Percentiles rank a stretch among this genome's conserved stretches.
phyloP scores from a whole-genome alignment of 2,888 invertebrate genomes.

The Drosophila barbarae region DNA sequence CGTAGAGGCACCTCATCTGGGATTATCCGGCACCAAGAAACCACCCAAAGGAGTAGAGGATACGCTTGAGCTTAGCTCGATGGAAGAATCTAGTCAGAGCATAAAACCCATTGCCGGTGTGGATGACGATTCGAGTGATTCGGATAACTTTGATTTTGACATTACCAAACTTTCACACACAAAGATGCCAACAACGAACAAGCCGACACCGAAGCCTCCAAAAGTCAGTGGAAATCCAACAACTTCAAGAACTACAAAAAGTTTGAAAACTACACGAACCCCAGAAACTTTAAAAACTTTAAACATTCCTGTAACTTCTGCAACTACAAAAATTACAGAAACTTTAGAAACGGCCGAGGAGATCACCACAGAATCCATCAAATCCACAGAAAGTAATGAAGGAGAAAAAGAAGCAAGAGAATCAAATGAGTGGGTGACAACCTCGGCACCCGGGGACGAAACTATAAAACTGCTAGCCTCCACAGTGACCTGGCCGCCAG shows the following conservation, averaged over 20 bases:
- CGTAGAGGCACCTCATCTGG: constrained; percentile 4
- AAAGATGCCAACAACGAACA: background rate
- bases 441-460: background rate
- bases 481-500: background rate
- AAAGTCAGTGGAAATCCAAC: background rate
- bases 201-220: background rate
- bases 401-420: background rate
- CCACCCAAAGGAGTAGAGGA: background rate
- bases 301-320: background rate
- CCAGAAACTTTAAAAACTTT: background rate
- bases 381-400: too few species aligned
- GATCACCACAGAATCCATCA: constrained; percentile 11
- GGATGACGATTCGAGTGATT: background rate
- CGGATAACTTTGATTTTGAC: background rate
- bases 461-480: background rate
- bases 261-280: background rate
- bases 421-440: too few species aligned
- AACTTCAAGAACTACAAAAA: background rate
- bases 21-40: background rate
- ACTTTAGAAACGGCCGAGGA: background rate
- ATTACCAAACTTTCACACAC: background rate
- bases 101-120: background rate
- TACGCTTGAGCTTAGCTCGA: constrained; percentile 22
- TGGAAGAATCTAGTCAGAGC: constrained; percentile 3
- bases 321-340: background rate